Base-by-base conservation (phyloP, 2,113 vertebrate species). In the Lycaon pictus region DNA sequence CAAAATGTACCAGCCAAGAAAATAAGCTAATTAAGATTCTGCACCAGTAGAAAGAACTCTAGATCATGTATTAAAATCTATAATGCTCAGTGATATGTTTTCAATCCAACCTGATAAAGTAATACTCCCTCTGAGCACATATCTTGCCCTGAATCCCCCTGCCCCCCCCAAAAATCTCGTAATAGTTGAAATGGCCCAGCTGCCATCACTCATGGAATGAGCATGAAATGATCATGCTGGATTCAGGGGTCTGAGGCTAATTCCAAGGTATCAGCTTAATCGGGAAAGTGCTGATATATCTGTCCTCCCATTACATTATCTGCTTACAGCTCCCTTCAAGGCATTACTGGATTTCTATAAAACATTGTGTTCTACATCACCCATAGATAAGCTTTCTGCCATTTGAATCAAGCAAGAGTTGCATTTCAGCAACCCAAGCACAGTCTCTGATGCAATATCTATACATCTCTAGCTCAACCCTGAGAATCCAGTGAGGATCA, bases 401-500 rank as follows among this genome's bases (percentile, higher is more conserved):
- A 3, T 32, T 56, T 10, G 20, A 82, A 51, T 55, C 7, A 20
- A 90, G 35, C 19, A 29, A 86, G 25, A 25, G 53, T 16, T n/a
- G 17, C 48, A 55, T 55, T 13, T 67, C 27, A 48, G 55, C 37
- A 67, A 20, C 4, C 51, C 27, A 19, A 63, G 22, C 88, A 13
- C 11, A 6, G 25, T 22, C 20, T 48, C 23, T 5, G 22, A 69
- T 12, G 7, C 37, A 25, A 7, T 2, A 1, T 37, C 60, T n/a
- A 6, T 35, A 11, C 27, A 37, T 0, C 5, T 56, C 48, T 69
- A 20, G 7, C 11, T 51, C 4, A 20, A 8, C 11, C 3, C 1
- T 1, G 1, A 72, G n/a, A 19, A 15, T 12, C 12, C 32, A 53
- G 10, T 0, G 7, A 55, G 7, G 4, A 8, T 27, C 72, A 48